phyloP scores from a whole-genome alignment of 2,113 vertebrate genomes.

The Tachycineta bicolor region DNA sequence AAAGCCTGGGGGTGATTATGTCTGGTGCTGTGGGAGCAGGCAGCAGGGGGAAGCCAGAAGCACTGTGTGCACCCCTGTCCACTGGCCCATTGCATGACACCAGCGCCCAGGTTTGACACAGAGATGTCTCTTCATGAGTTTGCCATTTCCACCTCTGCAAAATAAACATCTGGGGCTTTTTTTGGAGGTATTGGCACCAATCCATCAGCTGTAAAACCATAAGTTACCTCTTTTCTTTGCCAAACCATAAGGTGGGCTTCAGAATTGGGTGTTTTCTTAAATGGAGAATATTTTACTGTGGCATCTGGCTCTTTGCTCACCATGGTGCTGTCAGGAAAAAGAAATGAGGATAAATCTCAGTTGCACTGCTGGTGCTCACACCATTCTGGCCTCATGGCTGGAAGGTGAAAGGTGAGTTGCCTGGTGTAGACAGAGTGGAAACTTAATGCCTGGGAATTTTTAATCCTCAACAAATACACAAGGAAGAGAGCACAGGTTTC shows the following conservation, averaged over 20 bases:
- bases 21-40: not conserved
- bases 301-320: not conserved
- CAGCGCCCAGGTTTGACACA: not conserved
- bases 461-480: not conserved
- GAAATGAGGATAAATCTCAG: not conserved
- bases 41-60: not conserved
- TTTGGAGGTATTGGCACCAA: not conserved
- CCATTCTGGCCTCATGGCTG: not conserved
- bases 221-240: not conserved
- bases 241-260: not conserved
- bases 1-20: not conserved
- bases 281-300: not conserved
- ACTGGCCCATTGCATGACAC: not conserved
- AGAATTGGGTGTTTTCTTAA: not conserved
- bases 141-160: not conserved
- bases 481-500: not conserved
- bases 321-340: not conserved
- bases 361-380: not conserved
- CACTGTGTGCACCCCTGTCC: rapidly evolving
- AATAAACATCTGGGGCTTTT: not conserved
- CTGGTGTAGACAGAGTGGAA: not conserved
- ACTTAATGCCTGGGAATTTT: not conserved
- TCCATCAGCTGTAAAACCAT: not conserved
- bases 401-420: not conserved
- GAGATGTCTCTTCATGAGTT: not conserved